A percentile compares a stretch with the other conserved stretches of the same genome.
Evolutionary conservation across 2,888 invertebrate genomes (phyloP).

Genomic region (Dicyrtoma fusca): DNA sequence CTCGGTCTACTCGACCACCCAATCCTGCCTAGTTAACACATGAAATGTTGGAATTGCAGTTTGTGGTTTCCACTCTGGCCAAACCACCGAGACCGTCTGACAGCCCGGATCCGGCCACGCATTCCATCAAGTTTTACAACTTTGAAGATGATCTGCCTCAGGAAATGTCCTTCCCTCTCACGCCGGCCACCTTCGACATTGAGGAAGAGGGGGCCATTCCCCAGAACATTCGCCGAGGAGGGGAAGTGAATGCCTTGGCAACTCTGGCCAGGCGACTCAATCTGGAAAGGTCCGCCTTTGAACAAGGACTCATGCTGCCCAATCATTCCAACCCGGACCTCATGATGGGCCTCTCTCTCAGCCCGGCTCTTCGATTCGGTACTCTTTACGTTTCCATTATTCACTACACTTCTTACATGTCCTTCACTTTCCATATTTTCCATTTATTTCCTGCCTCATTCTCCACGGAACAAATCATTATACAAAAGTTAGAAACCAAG

Average conservation of each 20-base stretch:
- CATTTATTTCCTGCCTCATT: too few relatives aligned
- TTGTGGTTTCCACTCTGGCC: slow-evolving; percentile 68
- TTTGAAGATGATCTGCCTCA: slow-evolving; percentile 32
- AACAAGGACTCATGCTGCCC: slow-evolving; percentile 67
- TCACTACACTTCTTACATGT: background rate
- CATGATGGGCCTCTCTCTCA: slow-evolving; percentile 67
- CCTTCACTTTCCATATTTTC: background rate
- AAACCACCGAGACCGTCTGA: slow-evolving; percentile 66
- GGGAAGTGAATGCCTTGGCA: slow-evolving; percentile 68
- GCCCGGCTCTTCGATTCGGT: slow-evolving; percentile 73
- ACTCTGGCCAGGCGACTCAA: slow-evolving; percentile 66
- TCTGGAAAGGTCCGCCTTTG: slow-evolving; percentile 61
- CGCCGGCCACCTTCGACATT: slow-evolving; percentile 66
- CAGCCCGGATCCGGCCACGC: slow-evolving; percentile 59
- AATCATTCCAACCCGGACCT: slow-evolving; percentile 72
- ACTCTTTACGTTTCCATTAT: slow-evolving; percentile 1
- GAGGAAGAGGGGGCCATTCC: slow-evolving; percentile 63
- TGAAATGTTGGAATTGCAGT: slow-evolving; percentile 60
- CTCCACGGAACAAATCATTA: too few relatives aligned
- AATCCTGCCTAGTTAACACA: too few relatives aligned
- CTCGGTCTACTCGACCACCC: too few relatives aligned
- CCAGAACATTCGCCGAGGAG: slow-evolving; percentile 68
- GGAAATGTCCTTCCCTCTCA: slow-evolving; percentile 59
- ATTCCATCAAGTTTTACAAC: slow-evolving; percentile 40
- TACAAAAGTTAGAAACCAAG: too few relatives aligned